Base-by-base conservation (phyloP, 2,113 vertebrate genomes). In the Puntigrus tetrazona region DNA sequence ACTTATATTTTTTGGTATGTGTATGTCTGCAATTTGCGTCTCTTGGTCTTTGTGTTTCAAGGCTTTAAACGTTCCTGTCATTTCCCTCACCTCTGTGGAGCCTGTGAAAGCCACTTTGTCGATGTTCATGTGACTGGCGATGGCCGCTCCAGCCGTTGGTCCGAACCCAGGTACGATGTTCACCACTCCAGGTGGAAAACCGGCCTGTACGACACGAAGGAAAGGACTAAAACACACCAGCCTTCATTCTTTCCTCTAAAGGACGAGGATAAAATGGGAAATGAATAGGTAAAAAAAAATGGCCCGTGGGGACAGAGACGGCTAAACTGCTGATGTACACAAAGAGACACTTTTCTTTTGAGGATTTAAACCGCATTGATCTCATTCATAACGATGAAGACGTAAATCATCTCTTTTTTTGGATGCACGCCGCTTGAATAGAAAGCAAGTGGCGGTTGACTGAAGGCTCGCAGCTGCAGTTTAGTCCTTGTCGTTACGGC, bases 71-170 rank as follows among this genome's bases (percentile, higher is more conserved):
- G 1, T 31, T 50, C 25, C 4, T 16, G 55, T 38, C 14, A 11
- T 13, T 34, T 70, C 8, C 8, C 87, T 78, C 91, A 98, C 97
- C 95, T 97, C 92, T 41, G 95, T 98, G 10, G 97, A 98, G 1
- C 97, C 97, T 0, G 97, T 99, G 91, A 99, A 99, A 25, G 97
- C 96, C 72, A 99, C 94, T 93, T 99, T 99, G 92, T 96, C 93
- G 18, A 99, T 92, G 81, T 92, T 94, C 82, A 95, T 96, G 87
- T 99, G 97, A 38, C 91, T 93, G 63, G 96, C 95, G 75, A 99
- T 96, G 0, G 97, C 96, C 14, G 96, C 96, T 52, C 97, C 97
- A 1, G 95, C 96, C 1, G 95, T 97, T 36, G 96, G 95, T 11
- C 97, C 97, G 0, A 96, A 98, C 38, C 97, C 97, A 9, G 97